phyloP scores from a whole-genome alignment of 2,888 invertebrate genomes.

The Harpalus rufipes region DNA sequence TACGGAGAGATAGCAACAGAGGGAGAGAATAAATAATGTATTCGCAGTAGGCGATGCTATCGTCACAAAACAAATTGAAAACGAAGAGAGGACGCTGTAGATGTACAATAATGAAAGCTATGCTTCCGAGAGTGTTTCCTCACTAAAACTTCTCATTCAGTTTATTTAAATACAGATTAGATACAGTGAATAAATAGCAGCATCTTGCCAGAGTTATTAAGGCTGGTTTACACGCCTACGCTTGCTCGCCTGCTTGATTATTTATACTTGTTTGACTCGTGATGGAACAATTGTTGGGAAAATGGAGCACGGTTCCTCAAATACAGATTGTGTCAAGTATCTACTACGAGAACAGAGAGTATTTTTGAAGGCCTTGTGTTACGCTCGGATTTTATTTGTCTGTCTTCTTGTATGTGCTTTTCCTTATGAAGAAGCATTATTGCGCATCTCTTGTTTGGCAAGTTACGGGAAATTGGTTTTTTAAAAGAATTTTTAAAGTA shows the following conservation, averaged over 20 bases:
- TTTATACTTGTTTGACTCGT: conserved; percentile 45
- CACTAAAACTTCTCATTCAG: conserved; percentile 39
- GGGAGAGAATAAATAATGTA: conserved; percentile 34
- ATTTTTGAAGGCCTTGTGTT: not conserved
- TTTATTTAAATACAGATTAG: conserved; percentile 55
- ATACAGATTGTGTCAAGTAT: not conserved
- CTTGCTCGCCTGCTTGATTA: conserved; percentile 35
- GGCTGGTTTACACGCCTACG: conserved; percentile 47
- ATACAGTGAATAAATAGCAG: conserved; percentile 52
- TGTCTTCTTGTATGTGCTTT: not conserved
- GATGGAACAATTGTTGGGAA: conserved; percentile 33
- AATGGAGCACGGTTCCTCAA: conserved; percentile 13
- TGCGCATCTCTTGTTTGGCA: not conserved
- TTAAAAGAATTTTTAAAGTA: not conserved
- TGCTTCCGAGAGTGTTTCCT: conserved; percentile 30
- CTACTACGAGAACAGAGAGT: not conserved
- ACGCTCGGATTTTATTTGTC: not conserved
- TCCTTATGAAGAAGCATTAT: not conserved
- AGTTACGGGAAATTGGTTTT: not conserved
- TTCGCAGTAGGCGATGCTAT: conserved; percentile 33
- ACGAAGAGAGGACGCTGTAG: not conserved
- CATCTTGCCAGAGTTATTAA: conserved; percentile 31
- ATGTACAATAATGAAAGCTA: conserved; percentile 49
- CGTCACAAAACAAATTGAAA: conserved; percentile 39
- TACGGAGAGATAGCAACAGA: conserved; percentile 15